Evolutionary conservation across 2,888 invertebrate species (phyloP), one percentile per base, ranked within the genome.

Genomic region (Ormyrus nitidulus): DNA sequence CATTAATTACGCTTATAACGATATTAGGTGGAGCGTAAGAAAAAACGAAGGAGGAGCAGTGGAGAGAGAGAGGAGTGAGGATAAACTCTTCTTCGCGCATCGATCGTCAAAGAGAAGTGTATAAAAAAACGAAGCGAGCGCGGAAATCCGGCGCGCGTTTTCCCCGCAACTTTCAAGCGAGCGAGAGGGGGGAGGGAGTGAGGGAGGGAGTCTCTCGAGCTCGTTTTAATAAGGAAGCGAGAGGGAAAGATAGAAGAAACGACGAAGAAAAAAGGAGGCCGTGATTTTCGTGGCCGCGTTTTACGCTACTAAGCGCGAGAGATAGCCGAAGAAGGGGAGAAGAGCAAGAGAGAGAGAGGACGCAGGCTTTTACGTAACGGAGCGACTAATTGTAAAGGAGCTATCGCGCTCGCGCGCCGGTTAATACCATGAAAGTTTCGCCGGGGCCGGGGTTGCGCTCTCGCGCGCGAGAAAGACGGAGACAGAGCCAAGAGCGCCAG

Each of bases 381-480:
- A 86, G 88, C 87, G 89, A 88, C 89, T 89, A 89, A 89, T 89
- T 89, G 89, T 89, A 88, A 90, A 90, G 90, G 89, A 89, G 89
- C 89, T 89, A 89, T 89, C 90, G 89, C 87, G 86, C 87, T 87
- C 69, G 71, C 89, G 89, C 88, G 86, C 87, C 88, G 88, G 89
- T 89, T 89, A 89, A 89, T 89, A 87, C 89, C 88, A 86, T 86
- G 84, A 84, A 83, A 82, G 84, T 82, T 85, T 83, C 48, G 73
- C 70, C 64, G 62, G 85, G 82, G 85, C 83, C 83, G 85, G 84
- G 84, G 69, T 79, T 65, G 74, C 49, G 62, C 70, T 51, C 64
- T 72, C 13, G 65, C 10, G 77, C 53, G 64, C 48, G 56, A 59
- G 53, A 61, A 68, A 19, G 56, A 68, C 59, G 34, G 4, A 34